Base-by-base conservation (phyloP, 2,888 invertebrate genomes). In the Ichneumoninae sp. region DNA sequence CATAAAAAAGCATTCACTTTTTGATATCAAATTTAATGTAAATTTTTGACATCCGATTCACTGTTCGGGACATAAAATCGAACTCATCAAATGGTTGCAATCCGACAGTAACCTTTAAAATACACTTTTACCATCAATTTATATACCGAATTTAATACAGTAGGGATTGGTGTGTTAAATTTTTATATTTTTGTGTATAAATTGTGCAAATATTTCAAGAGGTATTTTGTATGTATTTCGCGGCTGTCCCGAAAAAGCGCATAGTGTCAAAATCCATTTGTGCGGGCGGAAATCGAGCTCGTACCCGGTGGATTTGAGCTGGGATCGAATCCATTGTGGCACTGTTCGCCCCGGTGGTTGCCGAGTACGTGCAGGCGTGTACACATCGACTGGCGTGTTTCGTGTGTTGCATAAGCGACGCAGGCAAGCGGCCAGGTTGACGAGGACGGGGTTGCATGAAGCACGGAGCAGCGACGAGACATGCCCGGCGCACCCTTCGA, bases 401-500 rank as follows among this genome's bases (percentile, higher is more conserved):
- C 26, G 70, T 36, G 36, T 5, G 52, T 71, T 71, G 33, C 71
- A 71, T 40, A 36, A 54, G 33, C 52, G 54, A 30, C 19, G n/a
- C 7, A 52, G 33, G 33, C 30, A 54, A 33, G 30, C 36, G 7
- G 54, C 19, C 54, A 36, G 40, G 44, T 47, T 13, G 36, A 36
- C 13, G 19, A 22, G 13, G 33, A 71, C 22, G 6, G 13, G 19
- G 7, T 33, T 57, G 36, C 47, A 40, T 10, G 1, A 3, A 1
- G 47, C 47, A 69, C 13, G 57, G 40, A 19, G 13, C 13, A 44
- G 33, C 33, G 52, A 54, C 19, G 33, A 57, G 54, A 26, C 72
- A 54, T 10, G 44, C 72, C 40, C 44, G 70, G 50, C 50, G 52
- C 78, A 65, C 70, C 70, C 78, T 65, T 71, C 50, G 62, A 78